Base-by-base conservation (phyloP, 2,888 invertebrate genomes). In the Tethea ocularis region DNA sequence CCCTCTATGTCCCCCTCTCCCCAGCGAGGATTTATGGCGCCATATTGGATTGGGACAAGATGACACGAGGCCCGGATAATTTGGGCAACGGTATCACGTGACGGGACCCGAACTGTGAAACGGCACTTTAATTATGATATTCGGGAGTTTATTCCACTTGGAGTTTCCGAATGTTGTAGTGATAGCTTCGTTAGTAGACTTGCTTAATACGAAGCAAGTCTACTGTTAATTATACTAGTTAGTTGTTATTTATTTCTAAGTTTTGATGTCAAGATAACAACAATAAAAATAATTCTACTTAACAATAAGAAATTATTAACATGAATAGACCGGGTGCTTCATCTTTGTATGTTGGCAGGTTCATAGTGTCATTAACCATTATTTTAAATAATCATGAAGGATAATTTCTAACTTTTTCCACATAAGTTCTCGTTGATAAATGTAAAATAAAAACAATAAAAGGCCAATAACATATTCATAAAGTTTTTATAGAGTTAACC, bases 11-110 rank as follows among this genome's bases (percentile, higher is more conserved):
- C 78, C 85, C 85, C 75, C 80, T 80, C 83, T 79, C 83, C 83
- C 87, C 80, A 75, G 70, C 77, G 83, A 91, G 91, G 92, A 93
- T 93, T 93, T 93, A 93, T 89, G 91, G 89, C 92, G 93, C 93
- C 92, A 93, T 93, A 93, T 93, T 93, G 93, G 93, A 93, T 93
- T 90, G 93, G 92, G 92, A 93, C 93, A 93, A 93, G 93, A 93
- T 93, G 93, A 93, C 93, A 91, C 91, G 87, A 86, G 89, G 90
- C 89, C 82, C 88, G 93, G 93, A 93, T 93, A 93, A 93, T 93
- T 93, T 93, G 93, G 93, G 91, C 90, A 91, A 89, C 90, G 89
- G 90, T 87, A 87, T 90, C 90, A 89, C 88, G 91, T 91, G 91
- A 92, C 89, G 84, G 82, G 81, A 77, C 80, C 84, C 82, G 80